A percentile compares a stretch with the other conserved stretches of the same genome.
These are phyloP conservation scores for Corbicula japonica DNA, from an alignment of 2,888 invertebrate species.

Conservation along the genomic window DNA sequence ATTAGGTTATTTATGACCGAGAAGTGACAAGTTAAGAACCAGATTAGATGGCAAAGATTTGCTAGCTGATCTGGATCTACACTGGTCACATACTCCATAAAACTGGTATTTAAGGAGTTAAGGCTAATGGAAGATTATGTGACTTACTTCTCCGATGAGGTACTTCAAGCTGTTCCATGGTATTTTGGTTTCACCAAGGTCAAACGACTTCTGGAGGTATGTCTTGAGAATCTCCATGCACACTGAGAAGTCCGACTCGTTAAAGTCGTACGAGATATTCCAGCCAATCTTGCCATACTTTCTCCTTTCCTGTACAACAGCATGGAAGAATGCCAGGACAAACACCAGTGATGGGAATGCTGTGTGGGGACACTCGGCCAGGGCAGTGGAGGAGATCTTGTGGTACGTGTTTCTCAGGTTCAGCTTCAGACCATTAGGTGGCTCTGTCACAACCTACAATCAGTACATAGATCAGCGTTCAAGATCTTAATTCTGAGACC, in stretches of 20 bases:
- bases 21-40: too few relatives aligned
- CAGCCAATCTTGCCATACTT: conserved; percentile 98
- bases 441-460: conserved; percentile 97
- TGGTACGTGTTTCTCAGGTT: conserved; percentile 96
- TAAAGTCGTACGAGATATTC: conserved; percentile 97
- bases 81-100: too few relatives aligned
- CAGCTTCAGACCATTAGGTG: conserved; percentile 95
- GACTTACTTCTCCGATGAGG: conserved; percentile 93
- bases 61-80: too few relatives aligned
- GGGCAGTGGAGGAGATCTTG: conserved; percentile 92
- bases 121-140: too few relatives aligned
- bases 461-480: too few relatives aligned
- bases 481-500: too few relatives aligned
- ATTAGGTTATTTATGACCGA: too few relatives aligned
- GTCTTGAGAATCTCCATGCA: conserved; percentile 94
- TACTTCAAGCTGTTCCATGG: conserved; percentile 97
- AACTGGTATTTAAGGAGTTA: too few relatives aligned
- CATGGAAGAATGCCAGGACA: conserved; percentile 97
- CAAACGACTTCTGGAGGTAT: conserved; percentile 92
- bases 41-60: too few relatives aligned
- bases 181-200: conserved; percentile 89
- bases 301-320: conserved; percentile 95
- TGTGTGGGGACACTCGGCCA: conserved; percentile 92
- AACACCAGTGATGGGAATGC: conserved; percentile 94
- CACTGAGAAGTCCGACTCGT: conserved; percentile 95